Percentiles rank a stretch among this genome's conserved stretches.
Evolutionary conservation across 2,797 vertebrate species (phyloP).

Genomic region (Sciaenops ocellatus): DNA sequence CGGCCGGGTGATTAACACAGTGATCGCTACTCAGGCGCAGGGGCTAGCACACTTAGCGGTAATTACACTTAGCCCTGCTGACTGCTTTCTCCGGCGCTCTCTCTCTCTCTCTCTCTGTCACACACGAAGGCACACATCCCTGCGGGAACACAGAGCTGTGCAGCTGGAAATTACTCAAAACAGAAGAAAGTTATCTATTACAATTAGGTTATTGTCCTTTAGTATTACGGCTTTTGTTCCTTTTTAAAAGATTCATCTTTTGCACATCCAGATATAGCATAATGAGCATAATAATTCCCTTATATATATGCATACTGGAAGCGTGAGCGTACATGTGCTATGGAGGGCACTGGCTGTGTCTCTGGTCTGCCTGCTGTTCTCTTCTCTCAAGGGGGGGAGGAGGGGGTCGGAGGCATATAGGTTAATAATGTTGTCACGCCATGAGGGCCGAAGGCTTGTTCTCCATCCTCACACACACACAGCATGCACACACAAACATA

Average conservation of each 20-base stretch:
- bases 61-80: conserved; percentile 70
- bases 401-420: conserved; percentile 58
- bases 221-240: background rate
- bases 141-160: conserved; percentile 28
- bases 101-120: conserved; percentile 35
- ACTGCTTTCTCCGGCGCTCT: conserved; percentile 40
- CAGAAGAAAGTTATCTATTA: conserved; percentile 38
- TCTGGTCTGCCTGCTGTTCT: conserved; percentile 54
- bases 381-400: conserved; percentile 31
- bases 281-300: conserved; percentile 9
- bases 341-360: conserved; percentile 42
- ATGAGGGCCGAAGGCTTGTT: conserved; percentile 61
- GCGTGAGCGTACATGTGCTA: conserved; percentile 30
- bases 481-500: conserved; percentile 3
- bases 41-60: conserved; percentile 62
- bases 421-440: conserved; percentile 76
- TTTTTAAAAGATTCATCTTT: conserved; percentile 3
- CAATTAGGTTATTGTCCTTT: conserved; percentile 20
- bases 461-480: conserved; percentile 24
- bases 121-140: conserved; percentile 42
- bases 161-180: conserved; percentile 36
- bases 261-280: background rate
- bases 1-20: conserved; percentile 69
- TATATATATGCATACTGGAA: background rate
- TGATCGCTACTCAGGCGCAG: conserved; percentile 58